Evolutionary conservation across 2,888 invertebrate species (phyloP).

Genomic region (Serrognathus titanus): DNA sequence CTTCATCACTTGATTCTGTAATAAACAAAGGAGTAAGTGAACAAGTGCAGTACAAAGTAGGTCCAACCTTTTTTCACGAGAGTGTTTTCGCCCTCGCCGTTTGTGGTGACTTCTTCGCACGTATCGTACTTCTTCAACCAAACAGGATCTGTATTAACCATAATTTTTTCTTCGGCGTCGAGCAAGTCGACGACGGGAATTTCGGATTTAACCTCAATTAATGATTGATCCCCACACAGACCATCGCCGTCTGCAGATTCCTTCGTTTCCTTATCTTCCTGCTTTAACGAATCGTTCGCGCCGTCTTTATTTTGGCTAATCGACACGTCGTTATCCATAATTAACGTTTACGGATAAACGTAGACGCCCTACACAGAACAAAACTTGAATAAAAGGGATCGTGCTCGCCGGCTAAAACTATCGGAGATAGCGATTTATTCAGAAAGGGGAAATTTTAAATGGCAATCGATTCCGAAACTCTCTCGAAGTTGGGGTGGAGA

Average conservation of each 20-base stretch:
- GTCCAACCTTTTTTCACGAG: background rate
- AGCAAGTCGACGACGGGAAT: background rate
- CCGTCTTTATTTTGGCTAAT: conserved; percentile 2
- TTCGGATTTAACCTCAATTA: conserved; percentile 4
- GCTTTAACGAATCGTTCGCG: background rate
- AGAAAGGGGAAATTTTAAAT: background rate
- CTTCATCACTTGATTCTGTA: conserved; percentile 6
- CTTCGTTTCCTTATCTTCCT: background rate
- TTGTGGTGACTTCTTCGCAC: background rate
- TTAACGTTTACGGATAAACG: background rate
- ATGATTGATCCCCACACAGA: background rate
- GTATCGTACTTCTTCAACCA: background rate
- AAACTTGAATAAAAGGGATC: background rate
- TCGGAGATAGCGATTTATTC: background rate
- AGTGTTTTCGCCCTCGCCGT: background rate
- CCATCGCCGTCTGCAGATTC: conserved; percentile 2
- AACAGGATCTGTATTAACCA: background rate
- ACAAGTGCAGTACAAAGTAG: too few species aligned
- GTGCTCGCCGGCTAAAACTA: too few species aligned
- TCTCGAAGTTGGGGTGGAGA: too few species aligned
- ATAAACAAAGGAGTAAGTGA: conserved; percentile 5
- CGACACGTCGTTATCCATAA: conserved; percentile 11
- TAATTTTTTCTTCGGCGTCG: background rate
- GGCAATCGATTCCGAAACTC: background rate
- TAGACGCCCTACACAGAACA: background rate